These are phyloP conservation scores for Potorous gilbertii DNA, from an alignment of 2,797 vertebrate genomes.

Conservation along the genomic window DNA sequence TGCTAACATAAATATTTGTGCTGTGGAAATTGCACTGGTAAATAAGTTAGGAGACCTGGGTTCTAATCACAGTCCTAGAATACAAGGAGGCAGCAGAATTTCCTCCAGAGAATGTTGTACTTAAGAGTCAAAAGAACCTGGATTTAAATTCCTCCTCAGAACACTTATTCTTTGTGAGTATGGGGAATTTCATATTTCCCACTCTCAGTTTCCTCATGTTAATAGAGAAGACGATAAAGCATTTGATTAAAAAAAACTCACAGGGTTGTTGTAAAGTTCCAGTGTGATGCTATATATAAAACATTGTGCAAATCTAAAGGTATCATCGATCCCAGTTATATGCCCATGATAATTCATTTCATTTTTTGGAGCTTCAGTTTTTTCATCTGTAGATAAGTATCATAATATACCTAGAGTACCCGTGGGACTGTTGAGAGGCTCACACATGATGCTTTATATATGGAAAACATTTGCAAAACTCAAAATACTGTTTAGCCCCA, in stretches of 20 bases:
- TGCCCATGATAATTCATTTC: neutral
- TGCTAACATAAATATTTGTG: neutral
- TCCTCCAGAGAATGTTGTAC: neutral
- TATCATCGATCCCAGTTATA: neutral
- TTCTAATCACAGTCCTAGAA: neutral
- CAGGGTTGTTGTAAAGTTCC: neutral
- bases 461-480: neutral
- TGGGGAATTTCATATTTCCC: neutral
- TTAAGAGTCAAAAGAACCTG: neutral
- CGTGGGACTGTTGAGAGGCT: neutral
- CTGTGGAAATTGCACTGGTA: neutral
- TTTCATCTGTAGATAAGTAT: neutral
- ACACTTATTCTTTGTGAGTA: neutral
- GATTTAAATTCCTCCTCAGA: neutral
- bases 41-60: neutral
- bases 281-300: neutral
- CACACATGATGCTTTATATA: neutral
- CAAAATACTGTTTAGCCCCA: neutral
- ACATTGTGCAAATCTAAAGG: neutral
- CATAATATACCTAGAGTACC: neutral
- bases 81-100: neutral
- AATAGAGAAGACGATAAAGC: neutral
- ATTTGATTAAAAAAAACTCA: neutral
- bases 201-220: neutral
- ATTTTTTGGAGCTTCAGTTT: neutral